Evolutionary conservation across 2,888 invertebrate species (phyloP), one percentile per base, ranked within the genome.

Genomic region (Exocentrus adspersus): DNA sequence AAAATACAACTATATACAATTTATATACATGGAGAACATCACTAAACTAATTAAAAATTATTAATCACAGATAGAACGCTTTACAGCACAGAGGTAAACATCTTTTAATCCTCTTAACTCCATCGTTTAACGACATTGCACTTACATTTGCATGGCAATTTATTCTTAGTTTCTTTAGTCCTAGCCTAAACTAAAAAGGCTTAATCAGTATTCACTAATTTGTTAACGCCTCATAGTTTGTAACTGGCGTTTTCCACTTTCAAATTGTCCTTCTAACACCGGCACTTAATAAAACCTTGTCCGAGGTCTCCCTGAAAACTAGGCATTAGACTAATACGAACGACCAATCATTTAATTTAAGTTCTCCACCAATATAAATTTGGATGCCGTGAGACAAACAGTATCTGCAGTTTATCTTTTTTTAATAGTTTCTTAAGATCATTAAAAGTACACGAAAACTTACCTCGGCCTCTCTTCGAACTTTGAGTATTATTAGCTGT

Each of bases 31-130:
- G 48, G 51, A 43, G 43, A 50, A 57, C 56, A 56, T 21, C 24
- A 61, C 21, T 32, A 51, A 53, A 17, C 16, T 54, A 60, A 24
- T 46, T 52, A n/a, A 28, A 30, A n/a, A 17, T 42, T 53, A 53
- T 42, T 28, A 62, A 62, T 62, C 62, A 62, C 62, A 62, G 57
- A 62, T 45, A 56, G 24, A 62, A 51, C 56, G 62, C 62, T 52
- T 54, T 51, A 50, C 62, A 62, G 62, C 62, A 42, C 19, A 28
- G 50, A 51, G 56, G 51, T 32, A 56, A 51, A 24, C 19, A 30
- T 12, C 14, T 37, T 37, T 37, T 45, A 57, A 12, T 30, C 21
- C 30, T 43, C 56, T 41, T 42, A 54, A 16, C 45, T 37, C 51
- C 16, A 17, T 24, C 7, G 7, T 9, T 45, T 37, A 30, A 14